A percentile compares a stretch with the other conserved stretches of the same genome.
These are phyloP conservation scores for Poeciliopsis paucimaculata DNA, from an alignment of 2,797 vertebrate species.

Conservation along the genomic window DNA sequence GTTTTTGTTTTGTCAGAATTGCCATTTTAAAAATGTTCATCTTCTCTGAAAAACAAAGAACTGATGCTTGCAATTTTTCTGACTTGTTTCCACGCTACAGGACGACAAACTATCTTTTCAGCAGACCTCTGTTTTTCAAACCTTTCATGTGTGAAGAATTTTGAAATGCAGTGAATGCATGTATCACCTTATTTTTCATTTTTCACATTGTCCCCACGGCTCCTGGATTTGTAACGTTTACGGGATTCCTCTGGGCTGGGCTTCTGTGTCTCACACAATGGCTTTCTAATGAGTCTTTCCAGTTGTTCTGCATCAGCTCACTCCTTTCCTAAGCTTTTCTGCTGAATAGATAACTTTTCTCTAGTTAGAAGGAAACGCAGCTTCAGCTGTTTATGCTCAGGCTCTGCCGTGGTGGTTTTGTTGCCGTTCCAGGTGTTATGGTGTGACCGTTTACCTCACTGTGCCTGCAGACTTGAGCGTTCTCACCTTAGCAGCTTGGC, in stretches of 20 bases:
- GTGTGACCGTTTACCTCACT: constrained; percentile 11
- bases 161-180: not conserved
- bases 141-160: not conserved
- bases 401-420: not conserved
- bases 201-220: not conserved
- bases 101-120: not conserved
- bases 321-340: constrained; percentile 33
- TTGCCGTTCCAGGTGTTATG: constrained; percentile 40
- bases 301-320: constrained; percentile 18
- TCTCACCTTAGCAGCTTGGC: constrained; percentile 18
- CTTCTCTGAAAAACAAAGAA: not conserved
- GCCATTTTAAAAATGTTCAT: not conserved
- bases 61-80: not conserved
- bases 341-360: constrained; percentile 7
- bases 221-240: not conserved
- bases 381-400: constrained; percentile 43
- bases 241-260: not conserved
- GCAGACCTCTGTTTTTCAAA: not conserved
- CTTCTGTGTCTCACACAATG: constrained; percentile 6
- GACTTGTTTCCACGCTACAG: not conserved
- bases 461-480: constrained; percentile 16
- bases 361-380: constrained; percentile 50
- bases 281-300: constrained; percentile 36
- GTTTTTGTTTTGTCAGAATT: not conserved
- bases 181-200: not conserved